phyloP scores from a whole-genome alignment of 2,797 vertebrate species.

The Alauda arvensis region DNA sequence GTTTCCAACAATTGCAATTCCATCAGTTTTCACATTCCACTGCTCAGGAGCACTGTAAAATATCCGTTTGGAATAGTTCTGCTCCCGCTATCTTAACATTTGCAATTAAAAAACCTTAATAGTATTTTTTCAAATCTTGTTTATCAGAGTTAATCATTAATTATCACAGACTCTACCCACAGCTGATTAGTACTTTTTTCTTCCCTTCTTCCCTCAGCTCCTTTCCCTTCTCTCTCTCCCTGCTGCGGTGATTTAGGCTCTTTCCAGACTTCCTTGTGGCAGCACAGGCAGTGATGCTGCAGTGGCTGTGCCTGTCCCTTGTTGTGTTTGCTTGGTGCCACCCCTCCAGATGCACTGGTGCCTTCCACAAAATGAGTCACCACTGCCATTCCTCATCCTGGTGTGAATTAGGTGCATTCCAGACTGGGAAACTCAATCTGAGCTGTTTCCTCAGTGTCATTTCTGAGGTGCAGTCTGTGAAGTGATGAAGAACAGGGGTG shows the following conservation, averaged over 20 bases:
- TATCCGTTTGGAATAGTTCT: background rate
- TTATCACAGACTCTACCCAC: background rate
- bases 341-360: background rate
- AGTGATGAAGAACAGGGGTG: background rate
- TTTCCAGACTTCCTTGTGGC: rapidly evolving
- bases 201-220: background rate
- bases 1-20: background rate
- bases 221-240: background rate
- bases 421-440: background rate
- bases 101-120: background rate
- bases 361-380: background rate
- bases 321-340: rapidly evolving
- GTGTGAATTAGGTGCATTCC: background rate
- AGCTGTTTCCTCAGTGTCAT: background rate
- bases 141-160: background rate
- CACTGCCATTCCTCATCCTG: background rate
- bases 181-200: background rate
- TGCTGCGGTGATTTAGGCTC: background rate
- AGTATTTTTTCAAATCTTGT: background rate
- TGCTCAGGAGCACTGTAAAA: background rate
- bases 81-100: background rate
- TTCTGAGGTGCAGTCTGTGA: background rate
- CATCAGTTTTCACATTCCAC: background rate
- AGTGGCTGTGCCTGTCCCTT: background rate
- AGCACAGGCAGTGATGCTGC: background rate